A percentile compares a stretch with the other conserved stretches of the same genome.
phyloP scores from a whole-genome alignment of 1,140 invertebrate genomes.

The Heliconius melpomene region DNA sequence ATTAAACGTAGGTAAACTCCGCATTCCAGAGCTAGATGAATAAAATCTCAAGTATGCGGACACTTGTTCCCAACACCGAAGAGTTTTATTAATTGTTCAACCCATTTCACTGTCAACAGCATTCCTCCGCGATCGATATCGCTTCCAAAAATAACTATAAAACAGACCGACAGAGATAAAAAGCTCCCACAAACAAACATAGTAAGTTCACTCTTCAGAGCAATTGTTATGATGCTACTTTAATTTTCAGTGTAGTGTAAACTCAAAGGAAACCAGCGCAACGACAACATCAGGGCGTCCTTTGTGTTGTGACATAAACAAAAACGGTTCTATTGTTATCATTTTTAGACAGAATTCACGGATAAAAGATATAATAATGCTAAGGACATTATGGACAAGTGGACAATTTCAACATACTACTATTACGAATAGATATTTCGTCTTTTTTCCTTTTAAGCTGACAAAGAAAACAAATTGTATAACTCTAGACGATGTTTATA shows the following conservation, averaged over 20 bases:
- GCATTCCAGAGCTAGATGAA: conserved; percentile 34
- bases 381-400: conserved; percentile 49
- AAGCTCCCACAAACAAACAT: conserved; percentile 53
- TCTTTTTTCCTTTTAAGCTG: conserved; percentile 8
- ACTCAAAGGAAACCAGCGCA: conserved; percentile 67
- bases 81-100: conserved; percentile 77
- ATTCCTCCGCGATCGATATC: conserved; percentile 68
- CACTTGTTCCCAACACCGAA: conserved; percentile 56
- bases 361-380: conserved; percentile 54
- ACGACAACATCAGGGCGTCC: conserved; percentile 62
- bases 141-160: conserved; percentile 58
- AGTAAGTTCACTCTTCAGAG: conserved; percentile 51
- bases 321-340: conserved; percentile 60
- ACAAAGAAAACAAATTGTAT: neutral
- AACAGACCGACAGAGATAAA: conserved; percentile 70
- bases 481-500: neutral
- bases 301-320: conserved; percentile 61
- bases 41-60: conserved; percentile 57
- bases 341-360: conserved; percentile 45
- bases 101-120: conserved; percentile 77
- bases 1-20: conserved; percentile 27
- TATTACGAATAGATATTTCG: neutral
- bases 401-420: conserved; percentile 50
- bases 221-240: conserved; percentile 71
- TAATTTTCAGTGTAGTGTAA: conserved; percentile 79